Conservation (phyloP, 2,113 vertebrate genomes). For the Panurus biarmicus region DNA sequence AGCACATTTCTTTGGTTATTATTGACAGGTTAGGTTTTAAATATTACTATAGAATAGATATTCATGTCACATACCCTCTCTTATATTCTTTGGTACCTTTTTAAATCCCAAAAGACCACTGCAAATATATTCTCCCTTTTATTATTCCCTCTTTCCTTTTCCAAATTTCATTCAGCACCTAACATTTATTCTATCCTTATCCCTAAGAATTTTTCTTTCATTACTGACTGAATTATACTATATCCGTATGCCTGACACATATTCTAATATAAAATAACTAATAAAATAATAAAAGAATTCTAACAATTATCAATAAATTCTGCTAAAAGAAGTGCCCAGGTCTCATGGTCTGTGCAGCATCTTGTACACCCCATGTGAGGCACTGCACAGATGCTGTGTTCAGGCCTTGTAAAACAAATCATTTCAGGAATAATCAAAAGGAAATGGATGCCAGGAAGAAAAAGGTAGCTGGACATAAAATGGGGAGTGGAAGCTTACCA, state of each 20-base stretch:
- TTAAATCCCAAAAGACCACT: not conserved
- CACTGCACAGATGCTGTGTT: not conserved
- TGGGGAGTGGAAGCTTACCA: not conserved
- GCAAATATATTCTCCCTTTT: not conserved
- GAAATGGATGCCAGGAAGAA: not conserved
- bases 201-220: not conserved
- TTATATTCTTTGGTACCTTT: not conserved
- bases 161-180: not conserved
- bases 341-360: not conserved
- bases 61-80: not conserved
- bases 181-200: not conserved
- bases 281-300: not conserved
- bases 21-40: not conserved
- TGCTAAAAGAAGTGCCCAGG: not conserved
- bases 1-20: not conserved
- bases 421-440: not conserved
- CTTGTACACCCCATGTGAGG: not conserved
- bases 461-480: not conserved
- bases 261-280: not conserved
- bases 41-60: not conserved
- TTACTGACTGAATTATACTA: not conserved
- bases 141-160: not conserved
- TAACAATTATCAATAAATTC: not conserved
- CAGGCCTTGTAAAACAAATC: not conserved
- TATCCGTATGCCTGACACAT: not conserved